Conservation (phyloP, 2,888 invertebrate genomes). For the Drosophila pseudotalamancana region DNA sequence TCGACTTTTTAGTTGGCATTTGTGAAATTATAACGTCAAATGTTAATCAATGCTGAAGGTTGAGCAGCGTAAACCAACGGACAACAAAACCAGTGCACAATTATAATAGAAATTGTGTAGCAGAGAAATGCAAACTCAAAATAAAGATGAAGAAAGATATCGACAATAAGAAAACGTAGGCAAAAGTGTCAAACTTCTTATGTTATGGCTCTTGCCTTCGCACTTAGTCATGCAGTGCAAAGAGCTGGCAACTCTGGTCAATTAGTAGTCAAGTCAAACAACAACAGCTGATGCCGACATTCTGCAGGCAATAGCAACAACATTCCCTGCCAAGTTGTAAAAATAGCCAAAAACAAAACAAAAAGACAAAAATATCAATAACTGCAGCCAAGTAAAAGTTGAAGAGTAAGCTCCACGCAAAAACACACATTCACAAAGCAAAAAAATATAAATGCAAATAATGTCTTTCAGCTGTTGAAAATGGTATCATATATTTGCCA, state of each 20-base stretch:
- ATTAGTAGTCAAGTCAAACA: conserved; percentile 13
- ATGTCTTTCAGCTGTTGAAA: conserved; percentile 26
- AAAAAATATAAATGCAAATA: conserved; percentile 25
- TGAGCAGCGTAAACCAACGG: conserved; percentile 44
- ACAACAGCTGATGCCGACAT: conserved; percentile 30
- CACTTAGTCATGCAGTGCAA: conserved; percentile 38
- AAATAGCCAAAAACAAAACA: conserved; percentile 51
- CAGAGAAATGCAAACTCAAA: conserved; percentile 48
- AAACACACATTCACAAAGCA: not conserved
- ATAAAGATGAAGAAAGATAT: conserved; percentile 11
- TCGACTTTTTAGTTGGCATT: conserved; percentile 66
- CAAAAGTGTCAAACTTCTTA: conserved; percentile 37
- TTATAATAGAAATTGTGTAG: conserved; percentile 56
- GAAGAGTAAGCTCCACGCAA: conserved; percentile 20
- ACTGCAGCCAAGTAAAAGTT: conserved; percentile 44
- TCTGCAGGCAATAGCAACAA: conserved; percentile 38
- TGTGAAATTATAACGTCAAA: conserved; percentile 80
- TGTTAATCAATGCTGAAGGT: conserved; percentile 80
- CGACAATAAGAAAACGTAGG: conserved; percentile 5
- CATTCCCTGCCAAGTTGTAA: conserved; percentile 46
- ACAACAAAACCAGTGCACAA: conserved; percentile 48
- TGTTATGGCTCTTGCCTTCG: conserved; percentile 12
- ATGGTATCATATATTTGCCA: conserved; percentile 41
- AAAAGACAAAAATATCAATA: conserved; percentile 35
- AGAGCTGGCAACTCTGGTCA: conserved; percentile 26